Conservation (phyloP, 2,888 invertebrate genomes). For the Vesta saturnalis region DNA sequence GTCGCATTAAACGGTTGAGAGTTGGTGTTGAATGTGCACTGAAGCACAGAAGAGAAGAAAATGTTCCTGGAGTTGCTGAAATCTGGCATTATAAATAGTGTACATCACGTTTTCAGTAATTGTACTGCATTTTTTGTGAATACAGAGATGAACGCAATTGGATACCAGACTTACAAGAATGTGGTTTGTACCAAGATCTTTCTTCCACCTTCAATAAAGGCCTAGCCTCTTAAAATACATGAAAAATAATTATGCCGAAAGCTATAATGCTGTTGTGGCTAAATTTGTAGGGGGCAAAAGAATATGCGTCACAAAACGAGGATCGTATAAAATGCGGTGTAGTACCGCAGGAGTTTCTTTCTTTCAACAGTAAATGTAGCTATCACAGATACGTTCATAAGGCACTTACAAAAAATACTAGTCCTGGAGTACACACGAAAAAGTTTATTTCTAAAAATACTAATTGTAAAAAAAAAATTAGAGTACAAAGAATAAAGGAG, state of each 20-base stretch:
- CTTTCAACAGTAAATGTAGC: too few species aligned
- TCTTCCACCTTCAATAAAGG: not conserved
- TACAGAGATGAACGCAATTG: not conserved
- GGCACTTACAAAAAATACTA: too few species aligned
- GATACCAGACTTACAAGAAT: not conserved
- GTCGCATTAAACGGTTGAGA: not conserved
- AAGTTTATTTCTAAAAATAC: too few species aligned
- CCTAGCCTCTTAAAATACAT: not conserved
- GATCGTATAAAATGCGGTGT: not conserved
- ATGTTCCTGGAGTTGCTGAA: not conserved
- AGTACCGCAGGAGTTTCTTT: not conserved
- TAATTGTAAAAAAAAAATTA: too few species aligned
- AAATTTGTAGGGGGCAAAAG: not conserved
- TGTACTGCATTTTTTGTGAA: not conserved
- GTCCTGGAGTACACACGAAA: too few species aligned
- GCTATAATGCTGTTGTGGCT: not conserved
- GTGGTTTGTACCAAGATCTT: not conserved
- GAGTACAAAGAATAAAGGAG: too few species aligned
- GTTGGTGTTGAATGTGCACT: not conserved
- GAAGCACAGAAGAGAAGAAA: not conserved
- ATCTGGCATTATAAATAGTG: not conserved
- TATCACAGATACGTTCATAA: too few species aligned
- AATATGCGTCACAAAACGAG: too few species aligned
- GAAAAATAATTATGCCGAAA: not conserved
- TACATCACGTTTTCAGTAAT: not conserved